Base-by-base conservation (phyloP, 2,888 invertebrate species). In the Emmelina monodactyla region DNA sequence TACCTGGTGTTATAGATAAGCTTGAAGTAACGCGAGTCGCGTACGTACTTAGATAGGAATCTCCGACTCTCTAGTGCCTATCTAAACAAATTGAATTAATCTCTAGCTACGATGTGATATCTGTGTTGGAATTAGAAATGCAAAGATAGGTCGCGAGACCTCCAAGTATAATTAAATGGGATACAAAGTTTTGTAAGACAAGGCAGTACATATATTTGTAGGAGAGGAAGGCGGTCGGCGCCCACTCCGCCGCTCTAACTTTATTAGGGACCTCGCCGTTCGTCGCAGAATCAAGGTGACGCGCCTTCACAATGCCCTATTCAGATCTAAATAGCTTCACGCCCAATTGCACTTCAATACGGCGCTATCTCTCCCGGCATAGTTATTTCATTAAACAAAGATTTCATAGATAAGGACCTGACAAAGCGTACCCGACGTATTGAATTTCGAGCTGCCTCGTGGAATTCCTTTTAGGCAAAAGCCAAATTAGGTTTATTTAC, bases 251-350 rank as follows among this genome's bases (percentile, higher is more conserved):
- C 65, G 61, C 64, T 67, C 66, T 75, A 75, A 78, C 71, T 75
- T 69, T 71, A 76, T 72, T 73, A 76, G 67, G 62, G 58, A 63
- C 53, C 60, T 59, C 67, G 63, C 55, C 60, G 54, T 41, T 45
- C n/a, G 42, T 53, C 61, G 57, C 62, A 60, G 70, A 72, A 70
- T 67, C 68, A 78, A 78, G 78, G 73, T 78, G 73, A 70, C 71
- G 73, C 65, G 66, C 64, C 61, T 64, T 65, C 63, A 79, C 78
- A 79, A 79, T 75, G 59, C 70, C 60, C 76, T 69, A 78, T 79
- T 78, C 78, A 78, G 62, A 76, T 78, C 75, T 73, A 76, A 78
- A 78, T 80, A 78, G 76, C 76, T 76, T 78, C 66, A 75, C 76
- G 70, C 78, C 68, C 76, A 76, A 79, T 80, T 79, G 72, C 73